These are phyloP conservation scores for Arge pagana DNA, from an alignment of 2,888 invertebrate species.

Conservation along the genomic window DNA sequence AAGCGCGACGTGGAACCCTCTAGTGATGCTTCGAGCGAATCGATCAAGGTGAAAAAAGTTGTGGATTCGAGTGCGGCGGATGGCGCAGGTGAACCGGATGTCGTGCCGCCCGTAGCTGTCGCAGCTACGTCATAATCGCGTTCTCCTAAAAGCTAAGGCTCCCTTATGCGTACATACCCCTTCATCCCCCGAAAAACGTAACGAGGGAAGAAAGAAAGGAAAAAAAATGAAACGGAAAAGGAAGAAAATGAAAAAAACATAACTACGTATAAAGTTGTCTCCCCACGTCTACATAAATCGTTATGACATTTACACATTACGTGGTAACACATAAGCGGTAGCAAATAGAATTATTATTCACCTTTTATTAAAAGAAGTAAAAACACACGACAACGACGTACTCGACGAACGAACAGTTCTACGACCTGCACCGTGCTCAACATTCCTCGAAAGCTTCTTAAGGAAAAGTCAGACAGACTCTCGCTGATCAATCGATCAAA, in stretches of 20 bases:
- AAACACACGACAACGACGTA: slow-evolving; percentile 30
- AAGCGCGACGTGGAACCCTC: slow-evolving; percentile 47
- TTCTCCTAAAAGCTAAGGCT: slow-evolving; percentile 43
- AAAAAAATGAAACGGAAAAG: neutral
- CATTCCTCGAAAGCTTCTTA: no score
- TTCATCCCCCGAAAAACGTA: slow-evolving; percentile 43
- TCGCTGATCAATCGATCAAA: no score
- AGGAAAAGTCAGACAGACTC: no score
- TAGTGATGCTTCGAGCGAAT: slow-evolving; percentile 31
- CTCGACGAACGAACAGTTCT: no score
- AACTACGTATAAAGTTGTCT: slow-evolving; percentile 43
- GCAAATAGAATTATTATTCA: slow-evolving; percentile 49
- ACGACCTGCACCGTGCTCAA: no score
- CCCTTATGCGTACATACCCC: slow-evolving; percentile 51
- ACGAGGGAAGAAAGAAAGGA: neutral
- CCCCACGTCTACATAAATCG: slow-evolving; percentile 41
- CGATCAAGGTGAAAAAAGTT: slow-evolving; percentile 54
- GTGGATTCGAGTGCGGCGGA: slow-evolving; percentile 51
- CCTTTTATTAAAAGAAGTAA: slow-evolving; percentile 37
- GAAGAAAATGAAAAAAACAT: neutral
- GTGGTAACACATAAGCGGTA: slow-evolving; percentile 48
- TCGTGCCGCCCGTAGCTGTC: slow-evolving; percentile 52
- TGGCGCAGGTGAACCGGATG: slow-evolving; percentile 52
- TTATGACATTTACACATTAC: slow-evolving; percentile 49
- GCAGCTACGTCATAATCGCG: slow-evolving; percentile 56